A percentile compares a stretch with the other conserved stretches of the same genome.
phyloP scores from a whole-genome alignment of 1,140 invertebrate species.

The Danaus plexippus region DNA sequence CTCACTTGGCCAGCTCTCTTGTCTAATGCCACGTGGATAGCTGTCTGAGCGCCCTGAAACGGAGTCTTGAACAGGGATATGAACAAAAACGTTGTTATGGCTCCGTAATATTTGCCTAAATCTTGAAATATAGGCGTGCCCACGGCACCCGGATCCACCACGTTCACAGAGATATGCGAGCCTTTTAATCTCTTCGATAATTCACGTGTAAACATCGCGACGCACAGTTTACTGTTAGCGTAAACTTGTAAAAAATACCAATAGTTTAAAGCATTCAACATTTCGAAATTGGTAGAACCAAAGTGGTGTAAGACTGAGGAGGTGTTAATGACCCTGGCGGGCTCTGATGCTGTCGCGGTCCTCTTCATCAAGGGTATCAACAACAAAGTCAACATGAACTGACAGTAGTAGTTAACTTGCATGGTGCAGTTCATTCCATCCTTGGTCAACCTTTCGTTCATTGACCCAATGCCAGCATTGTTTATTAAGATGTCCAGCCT shows the following conservation, averaged over 20 bases:
- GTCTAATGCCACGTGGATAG: conserved; percentile 36
- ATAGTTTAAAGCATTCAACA: conserved; percentile 74
- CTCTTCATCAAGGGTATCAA: conserved; percentile 74
- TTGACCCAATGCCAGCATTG: conserved; percentile 78
- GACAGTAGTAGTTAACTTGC: conserved; percentile 77
- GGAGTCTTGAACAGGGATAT: conserved; percentile 35
- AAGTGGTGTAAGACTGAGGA: conserved; percentile 74
- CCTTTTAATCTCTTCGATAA: conserved; percentile 73
- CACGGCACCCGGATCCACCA: conserved; percentile 74
- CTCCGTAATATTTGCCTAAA: conserved; percentile 20
- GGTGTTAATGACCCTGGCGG: conserved; percentile 78
- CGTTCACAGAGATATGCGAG: conserved; percentile 72
- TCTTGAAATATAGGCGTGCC: conserved; percentile 67
- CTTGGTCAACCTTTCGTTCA: conserved; percentile 46
- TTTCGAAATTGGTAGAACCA: conserved; percentile 74
- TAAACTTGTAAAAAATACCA: conserved; percentile 73
- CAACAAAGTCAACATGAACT: conserved; percentile 80
- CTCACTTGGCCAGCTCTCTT: conserved; percentile 33
- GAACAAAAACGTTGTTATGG: conserved; percentile 22
- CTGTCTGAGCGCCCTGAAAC: conserved; percentile 44
- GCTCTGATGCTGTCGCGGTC: conserved; percentile 43
- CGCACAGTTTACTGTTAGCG: conserved; percentile 79
- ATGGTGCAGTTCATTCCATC: conserved; percentile 80
- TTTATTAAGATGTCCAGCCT: conserved; percentile 79
- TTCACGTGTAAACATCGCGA: conserved; percentile 77